Evolutionary conservation across 1,140 invertebrate genomes (phyloP).

Genomic region (Neelides sp.): DNA sequence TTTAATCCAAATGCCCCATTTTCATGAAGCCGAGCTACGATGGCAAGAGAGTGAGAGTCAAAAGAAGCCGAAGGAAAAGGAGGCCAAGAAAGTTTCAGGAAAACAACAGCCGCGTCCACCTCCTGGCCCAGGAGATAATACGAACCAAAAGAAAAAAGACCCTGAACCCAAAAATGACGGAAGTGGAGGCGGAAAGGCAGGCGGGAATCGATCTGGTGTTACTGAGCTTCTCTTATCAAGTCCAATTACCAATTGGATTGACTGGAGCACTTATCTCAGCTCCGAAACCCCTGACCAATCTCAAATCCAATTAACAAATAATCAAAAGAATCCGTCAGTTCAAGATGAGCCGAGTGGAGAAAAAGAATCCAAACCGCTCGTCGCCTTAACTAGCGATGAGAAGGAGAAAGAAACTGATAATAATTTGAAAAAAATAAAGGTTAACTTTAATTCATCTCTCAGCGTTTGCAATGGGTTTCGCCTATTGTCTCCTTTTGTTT

Average conservation of each 20-base stretch:
- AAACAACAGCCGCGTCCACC: slow-evolving; percentile 25
- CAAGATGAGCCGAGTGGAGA: too few relatives aligned
- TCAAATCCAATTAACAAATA: slow-evolving; percentile 12
- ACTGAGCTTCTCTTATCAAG: slow-evolving; percentile 59
- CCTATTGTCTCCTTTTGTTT: too few relatives aligned
- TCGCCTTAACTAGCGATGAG: too few relatives aligned
- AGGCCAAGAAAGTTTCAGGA: slow-evolving; percentile 1
- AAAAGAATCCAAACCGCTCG: too few relatives aligned
- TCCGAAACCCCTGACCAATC: slow-evolving; percentile 8
- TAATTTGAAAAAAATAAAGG: neutral
- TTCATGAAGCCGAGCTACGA: slow-evolving; percentile 13
- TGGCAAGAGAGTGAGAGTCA: slow-evolving; percentile 20
- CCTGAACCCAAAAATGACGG: slow-evolving; percentile 27
- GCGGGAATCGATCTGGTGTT: slow-evolving; percentile 20
- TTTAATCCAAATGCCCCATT: neutral
- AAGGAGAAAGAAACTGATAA: too few relatives aligned
- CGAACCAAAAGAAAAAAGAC: slow-evolving; percentile 45
- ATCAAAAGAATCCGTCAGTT: too few relatives aligned
- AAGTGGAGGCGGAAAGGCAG: slow-evolving; percentile 22
- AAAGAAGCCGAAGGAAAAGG: slow-evolving; percentile 2
- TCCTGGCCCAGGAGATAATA: slow-evolving; percentile 41
- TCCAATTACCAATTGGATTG: slow-evolving; percentile 65
- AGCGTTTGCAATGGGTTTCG: too few relatives aligned
- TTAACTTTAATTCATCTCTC: too few relatives aligned
- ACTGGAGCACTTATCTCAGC: slow-evolving; percentile 64